Conservation (phyloP, 1,140 invertebrate species). For the Drosophila elegans region DNA sequence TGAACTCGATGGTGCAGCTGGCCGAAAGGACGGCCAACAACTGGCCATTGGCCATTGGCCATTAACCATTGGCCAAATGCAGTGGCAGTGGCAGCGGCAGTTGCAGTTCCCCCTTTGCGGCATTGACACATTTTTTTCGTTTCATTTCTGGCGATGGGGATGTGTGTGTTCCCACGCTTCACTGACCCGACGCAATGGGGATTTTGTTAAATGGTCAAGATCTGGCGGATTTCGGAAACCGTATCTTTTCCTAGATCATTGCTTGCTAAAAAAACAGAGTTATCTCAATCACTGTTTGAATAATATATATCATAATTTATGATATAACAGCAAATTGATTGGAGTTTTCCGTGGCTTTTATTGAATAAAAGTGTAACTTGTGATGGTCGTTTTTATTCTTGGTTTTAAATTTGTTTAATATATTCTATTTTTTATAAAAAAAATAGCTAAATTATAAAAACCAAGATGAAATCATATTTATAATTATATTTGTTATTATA, state of each 20-base stretch:
- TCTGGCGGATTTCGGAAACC: background rate
- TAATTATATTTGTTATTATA: no score
- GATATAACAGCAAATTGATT: no score
- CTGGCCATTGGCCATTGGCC: conserved; percentile 33
- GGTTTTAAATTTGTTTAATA: no score
- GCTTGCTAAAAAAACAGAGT: no score
- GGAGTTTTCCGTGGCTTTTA: no score
- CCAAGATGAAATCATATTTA: no score
- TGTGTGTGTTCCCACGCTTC: conserved; percentile 52
- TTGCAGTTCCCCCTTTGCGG: conserved; percentile 22
- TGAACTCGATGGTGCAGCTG: conserved; percentile 49
- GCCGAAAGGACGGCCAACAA: conserved; percentile 38
- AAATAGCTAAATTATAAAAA: no score
- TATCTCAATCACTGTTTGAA: no score
- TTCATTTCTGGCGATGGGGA: conserved; percentile 19
- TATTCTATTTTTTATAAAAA: no score
- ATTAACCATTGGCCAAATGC: conserved; percentile 37
- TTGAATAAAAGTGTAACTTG: no score
- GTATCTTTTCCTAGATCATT: background rate
- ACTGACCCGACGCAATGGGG: conserved; percentile 57
- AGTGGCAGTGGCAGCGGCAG: conserved; percentile 18
- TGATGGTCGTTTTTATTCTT: no score
- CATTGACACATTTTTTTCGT: conserved; percentile 70
- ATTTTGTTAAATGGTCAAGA: conserved; percentile 7
- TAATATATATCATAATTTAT: no score